A percentile compares a stretch with the other conserved stretches of the same genome.
These are phyloP conservation scores for Cassiopea xamachana DNA, from an alignment of 30 jellyfish, hydroid and myxozoan genomes.

Conservation along the genomic window DNA sequence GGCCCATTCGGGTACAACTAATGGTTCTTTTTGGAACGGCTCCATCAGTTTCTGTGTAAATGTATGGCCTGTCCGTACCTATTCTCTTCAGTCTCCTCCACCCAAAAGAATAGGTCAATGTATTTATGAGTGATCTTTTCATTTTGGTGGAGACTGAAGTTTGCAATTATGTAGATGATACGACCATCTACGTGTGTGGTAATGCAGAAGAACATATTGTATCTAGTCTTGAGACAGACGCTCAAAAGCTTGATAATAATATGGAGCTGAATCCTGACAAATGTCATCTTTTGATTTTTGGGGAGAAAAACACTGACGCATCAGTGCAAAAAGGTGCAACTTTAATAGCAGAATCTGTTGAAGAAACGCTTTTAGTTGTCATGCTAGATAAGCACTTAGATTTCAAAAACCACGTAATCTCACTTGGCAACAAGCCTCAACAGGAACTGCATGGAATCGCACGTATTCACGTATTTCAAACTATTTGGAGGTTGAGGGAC, in stretches of 20 bases:
- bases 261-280: neutral
- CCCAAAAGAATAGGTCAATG: no score
- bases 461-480: neutral
- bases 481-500: neutral
- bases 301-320: neutral
- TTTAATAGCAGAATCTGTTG: neutral
- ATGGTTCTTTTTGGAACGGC: no score
- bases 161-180: neutral
- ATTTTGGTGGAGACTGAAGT: neutral
- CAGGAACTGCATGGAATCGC: neutral
- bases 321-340: neutral
- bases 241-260: neutral
- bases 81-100: no score
- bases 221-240: neutral
- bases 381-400: neutral
- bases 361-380: neutral
- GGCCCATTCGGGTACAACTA: no score
- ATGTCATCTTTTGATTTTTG: neutral
- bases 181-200: neutral
- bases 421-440: neutral
- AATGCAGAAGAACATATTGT: neutral
- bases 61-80: no score
- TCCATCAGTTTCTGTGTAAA: no score
- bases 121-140: neutral
- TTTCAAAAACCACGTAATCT: neutral